phyloP scores from a whole-genome alignment of 2,113 vertebrate species.

The Cynoglossus semilaevis region DNA sequence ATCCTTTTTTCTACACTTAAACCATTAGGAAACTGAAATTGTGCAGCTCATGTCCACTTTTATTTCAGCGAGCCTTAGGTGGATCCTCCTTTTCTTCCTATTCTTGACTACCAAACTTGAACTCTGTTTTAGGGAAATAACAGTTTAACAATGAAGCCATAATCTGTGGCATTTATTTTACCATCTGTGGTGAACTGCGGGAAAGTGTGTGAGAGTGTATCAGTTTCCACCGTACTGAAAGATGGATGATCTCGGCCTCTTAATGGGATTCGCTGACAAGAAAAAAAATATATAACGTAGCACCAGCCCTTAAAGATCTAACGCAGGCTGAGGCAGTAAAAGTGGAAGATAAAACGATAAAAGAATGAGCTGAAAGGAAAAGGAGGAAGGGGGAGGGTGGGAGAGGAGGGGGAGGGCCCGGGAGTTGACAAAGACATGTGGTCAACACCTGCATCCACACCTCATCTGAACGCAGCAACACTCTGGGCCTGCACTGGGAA shows the following conservation, averaged over 20 bases:
- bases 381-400: not conserved
- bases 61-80: too few relatives aligned
- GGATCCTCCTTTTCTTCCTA: too few relatives aligned
- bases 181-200: not conserved
- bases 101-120: not conserved
- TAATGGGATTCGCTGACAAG: conserved; percentile 6
- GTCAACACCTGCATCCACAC: conserved; percentile 66
- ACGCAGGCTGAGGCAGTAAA: conserved; percentile 13
- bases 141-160: not conserved
- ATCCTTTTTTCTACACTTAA: too few relatives aligned
- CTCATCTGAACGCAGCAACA: conserved; percentile 43
- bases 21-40: too few relatives aligned
- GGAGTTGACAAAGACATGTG: conserved; percentile 60
- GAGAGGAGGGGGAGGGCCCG: conserved; percentile 13
- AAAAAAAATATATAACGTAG: conserved; percentile 5
- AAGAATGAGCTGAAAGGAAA: conserved; percentile 19
- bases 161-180: not conserved
- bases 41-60: too few relatives aligned
- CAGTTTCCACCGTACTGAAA: not conserved
- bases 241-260: not conserved
- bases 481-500: conserved; percentile 36
- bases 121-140: not conserved
- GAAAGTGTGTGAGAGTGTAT: not conserved
- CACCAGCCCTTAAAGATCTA: conserved; percentile 14
- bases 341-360: conserved; percentile 39